These are phyloP conservation scores for Sebastes umbrosus DNA, from an alignment of 2,797 vertebrate species.

Conservation along the genomic window DNA sequence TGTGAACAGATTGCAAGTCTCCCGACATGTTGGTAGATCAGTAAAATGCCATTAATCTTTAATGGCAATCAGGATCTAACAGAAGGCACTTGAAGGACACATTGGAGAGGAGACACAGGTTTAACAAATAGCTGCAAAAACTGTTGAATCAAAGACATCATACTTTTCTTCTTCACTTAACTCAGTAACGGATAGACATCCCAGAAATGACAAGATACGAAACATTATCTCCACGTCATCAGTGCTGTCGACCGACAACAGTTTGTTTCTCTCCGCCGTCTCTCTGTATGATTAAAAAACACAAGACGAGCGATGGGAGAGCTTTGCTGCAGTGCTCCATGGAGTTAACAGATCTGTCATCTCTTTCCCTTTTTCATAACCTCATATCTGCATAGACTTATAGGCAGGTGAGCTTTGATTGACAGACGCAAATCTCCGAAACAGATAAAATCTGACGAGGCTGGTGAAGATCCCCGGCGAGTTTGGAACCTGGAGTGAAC, in stretches of 20 bases:
- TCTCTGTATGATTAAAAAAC: not conserved
- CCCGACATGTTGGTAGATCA: constrained; percentile 12
- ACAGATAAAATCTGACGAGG: constrained; percentile 89
- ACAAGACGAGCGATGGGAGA: not conserved
- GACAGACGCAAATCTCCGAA: constrained; percentile 81
- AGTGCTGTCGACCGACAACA: not conserved
- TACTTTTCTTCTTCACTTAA: not conserved
- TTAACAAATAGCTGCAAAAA: constrained; percentile 15
- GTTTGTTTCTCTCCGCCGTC: not conserved
- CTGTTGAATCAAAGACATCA: not conserved
- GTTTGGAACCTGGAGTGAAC: constrained; percentile 87
- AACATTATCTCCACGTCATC: not conserved
- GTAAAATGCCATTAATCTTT: constrained; percentile 11
- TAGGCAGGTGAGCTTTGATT: constrained; percentile 71
- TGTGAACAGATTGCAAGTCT: not conserved
- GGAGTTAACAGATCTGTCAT: not conserved
- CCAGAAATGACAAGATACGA: not conserved
- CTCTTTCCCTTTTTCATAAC: not conserved
- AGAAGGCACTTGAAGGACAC: constrained; percentile 55
- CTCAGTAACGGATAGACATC: not conserved
- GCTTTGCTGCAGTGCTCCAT: not conserved
- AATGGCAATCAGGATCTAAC: constrained; percentile 24
- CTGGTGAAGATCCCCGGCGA: constrained; percentile 91
- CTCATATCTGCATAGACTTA: constrained; percentile 81
- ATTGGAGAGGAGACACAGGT: not conserved